Base-by-base conservation (phyloP, 2,113 vertebrate species). In the Isurus oxyrinchus region DNA sequence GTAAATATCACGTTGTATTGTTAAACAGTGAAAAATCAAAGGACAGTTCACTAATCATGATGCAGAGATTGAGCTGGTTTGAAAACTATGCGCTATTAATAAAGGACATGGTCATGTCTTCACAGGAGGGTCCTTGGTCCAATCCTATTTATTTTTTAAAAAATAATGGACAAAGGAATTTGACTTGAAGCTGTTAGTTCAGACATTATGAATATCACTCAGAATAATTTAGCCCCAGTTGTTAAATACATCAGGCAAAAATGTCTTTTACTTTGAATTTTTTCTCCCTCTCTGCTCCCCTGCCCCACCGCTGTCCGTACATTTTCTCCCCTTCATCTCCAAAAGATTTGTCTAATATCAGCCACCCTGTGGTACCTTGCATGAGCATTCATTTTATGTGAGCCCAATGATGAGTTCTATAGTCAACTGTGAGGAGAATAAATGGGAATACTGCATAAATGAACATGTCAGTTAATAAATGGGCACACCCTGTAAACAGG, bases 21-120 rank as follows among this genome's bases (percentile, higher is more conserved):
- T 94, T 94, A 94, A 94, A 94, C 90, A 94, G 16, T 23, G 31
- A 61, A n/a, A 94, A 94, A 40, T 94, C 59, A 94, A 94, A 63
- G n/a, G 59, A 44, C 59, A 40, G 31, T 40, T 94, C 57, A 94
- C n/a, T 66, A 63, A 66, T 63, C 59, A 94, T 19, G n/a, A 63
- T 94, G 59, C 57, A 40, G 7, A 66, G 59, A 40, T 40, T 63
- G 59, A 94, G 40, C 61, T 94, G 59, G 35, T 94, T 94, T 63
- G 35, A 94, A 94, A 49, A 19, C 35, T 16, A 13, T 66, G n/a
- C 7, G 6, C 6, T 94, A 94, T 94, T 94, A 63, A 94, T 40
- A 40, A 94, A 66, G 59, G 90, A 19, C 16, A 94, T 63, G 35
- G 8, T 94, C 59, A 40, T 40, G 59, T 40, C 35, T 61, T 94